Base-by-base conservation (phyloP, 2,797 vertebrate species). In the Coracias cyanogaster region DNA sequence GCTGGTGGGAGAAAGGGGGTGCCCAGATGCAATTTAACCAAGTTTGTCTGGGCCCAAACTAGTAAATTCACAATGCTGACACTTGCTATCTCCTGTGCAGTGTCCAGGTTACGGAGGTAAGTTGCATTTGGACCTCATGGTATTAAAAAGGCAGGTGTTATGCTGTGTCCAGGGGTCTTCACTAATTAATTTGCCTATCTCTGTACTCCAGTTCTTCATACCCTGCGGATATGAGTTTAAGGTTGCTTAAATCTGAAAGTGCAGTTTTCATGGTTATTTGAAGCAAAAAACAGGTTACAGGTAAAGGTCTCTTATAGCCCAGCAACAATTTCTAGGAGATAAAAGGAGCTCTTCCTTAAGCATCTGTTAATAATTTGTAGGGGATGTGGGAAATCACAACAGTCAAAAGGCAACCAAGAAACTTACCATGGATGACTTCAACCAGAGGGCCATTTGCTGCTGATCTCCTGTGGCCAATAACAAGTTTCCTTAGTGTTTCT, bases 401-500 rank as follows among this genome's bases (percentile, higher is more conserved):
- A 81, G 39, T 54, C 61, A 81, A 90, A 84, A 94, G 35, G 29
- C 46, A 86, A 93, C 19, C 54, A 76, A 88, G 70, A 86, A 89
- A 72, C 82, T 72, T 94, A 69, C 8, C 61, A 69, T 33, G 87
- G 72, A 65, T 86, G 33, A 48, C 66, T 95, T 95, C 58, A 86
- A 79, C 46, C 29, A 76, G n/a, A 90, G 62, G 77, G 12, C 21
- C 20, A 37, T 77, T 93, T 93, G 78, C 39, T 79, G 78, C 54
- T 86, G 62, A 57, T 84, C 58, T 94, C 51, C 55, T 6, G 3
- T 45, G 58, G 31, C 45, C 55, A 94, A 25, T 82, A 90, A 86
- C 46, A 79, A 46, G 86, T 84, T 87, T 90, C 71, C 83, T 87
- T 61, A 49, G 25, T 67, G 39, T 89, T 95, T 93, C 89, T 89